Percentiles rank a stretch among this genome's conserved stretches.
phyloP scores from a whole-genome alignment of 2,113 vertebrate species.

The Dipodomys spectabilis region DNA sequence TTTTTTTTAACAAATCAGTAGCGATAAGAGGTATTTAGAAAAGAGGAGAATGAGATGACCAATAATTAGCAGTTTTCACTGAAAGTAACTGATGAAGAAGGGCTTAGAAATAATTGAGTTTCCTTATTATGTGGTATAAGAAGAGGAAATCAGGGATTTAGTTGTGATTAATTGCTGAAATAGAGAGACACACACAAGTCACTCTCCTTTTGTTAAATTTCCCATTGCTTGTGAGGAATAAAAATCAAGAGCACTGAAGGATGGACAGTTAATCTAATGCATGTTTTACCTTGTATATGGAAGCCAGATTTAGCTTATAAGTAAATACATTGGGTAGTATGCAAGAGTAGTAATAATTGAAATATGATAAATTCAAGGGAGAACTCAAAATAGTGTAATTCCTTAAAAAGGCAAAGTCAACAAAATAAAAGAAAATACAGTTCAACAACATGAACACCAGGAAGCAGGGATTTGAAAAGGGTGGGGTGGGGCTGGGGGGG shows the following conservation, averaged over 20 bases:
- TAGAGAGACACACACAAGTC: background rate
- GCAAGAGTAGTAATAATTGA: too few relatives aligned
- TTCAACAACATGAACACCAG: too few relatives aligned
- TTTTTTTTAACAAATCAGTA: background rate
- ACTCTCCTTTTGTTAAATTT: background rate
- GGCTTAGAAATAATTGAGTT: background rate
- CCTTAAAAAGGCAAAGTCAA: too few relatives aligned
- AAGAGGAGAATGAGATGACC: background rate
- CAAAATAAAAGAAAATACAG: too few relatives aligned
- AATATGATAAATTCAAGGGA: too few relatives aligned
- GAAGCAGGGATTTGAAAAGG: too few relatives aligned
- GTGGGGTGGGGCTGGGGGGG: too few relatives aligned
- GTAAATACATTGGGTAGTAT: too few relatives aligned
- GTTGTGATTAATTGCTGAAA: conserved; percentile 4
- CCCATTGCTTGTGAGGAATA: background rate
- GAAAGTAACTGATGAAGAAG: background rate
- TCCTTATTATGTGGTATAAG: background rate
- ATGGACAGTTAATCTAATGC: background rate
- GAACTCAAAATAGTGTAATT: too few relatives aligned
- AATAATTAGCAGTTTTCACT: background rate
- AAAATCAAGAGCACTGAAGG: background rate
- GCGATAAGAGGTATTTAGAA: background rate
- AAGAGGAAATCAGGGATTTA: conserved; percentile 19
- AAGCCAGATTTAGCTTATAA: too few relatives aligned
- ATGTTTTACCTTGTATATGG: too few relatives aligned